phyloP scores from a whole-genome alignment of 2,888 invertebrate species.

The Incurvaria masculella region DNA sequence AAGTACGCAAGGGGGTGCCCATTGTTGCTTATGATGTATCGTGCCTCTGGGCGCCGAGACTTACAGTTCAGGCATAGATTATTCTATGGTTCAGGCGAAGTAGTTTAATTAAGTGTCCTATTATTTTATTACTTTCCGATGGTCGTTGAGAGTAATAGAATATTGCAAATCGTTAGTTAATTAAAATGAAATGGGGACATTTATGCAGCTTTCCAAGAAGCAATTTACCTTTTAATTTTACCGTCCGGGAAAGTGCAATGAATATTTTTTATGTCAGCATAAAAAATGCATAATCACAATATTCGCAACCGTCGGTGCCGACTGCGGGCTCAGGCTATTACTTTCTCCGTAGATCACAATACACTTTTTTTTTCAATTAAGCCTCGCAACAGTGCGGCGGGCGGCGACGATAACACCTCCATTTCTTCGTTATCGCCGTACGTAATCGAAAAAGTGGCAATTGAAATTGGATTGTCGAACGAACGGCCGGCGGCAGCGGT shows the following conservation, averaged over 20 bases:
- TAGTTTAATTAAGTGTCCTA: too few relatives aligned
- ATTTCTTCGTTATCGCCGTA: slow-evolving; percentile 34
- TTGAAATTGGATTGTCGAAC: slow-evolving; percentile 39
- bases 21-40: too few relatives aligned
- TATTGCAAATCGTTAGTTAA: too few relatives aligned
- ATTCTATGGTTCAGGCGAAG: too few relatives aligned
- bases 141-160: too few relatives aligned
- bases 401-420: slow-evolving; percentile 30
- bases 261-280: neutral
- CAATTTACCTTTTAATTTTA: neutral
- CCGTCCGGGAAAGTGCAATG: neutral
- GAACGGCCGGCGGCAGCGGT: neutral
- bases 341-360: slow-evolving; percentile 33
- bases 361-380: slow-evolving; percentile 23
- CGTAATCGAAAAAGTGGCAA: slow-evolving; percentile 32
- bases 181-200: too few relatives aligned
- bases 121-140: too few relatives aligned
- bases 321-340: slow-evolving; percentile 14
- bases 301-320: slow-evolving; percentile 6
- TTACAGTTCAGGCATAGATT: too few relatives aligned
- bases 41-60: too few relatives aligned
- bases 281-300: neutral
- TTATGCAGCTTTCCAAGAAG: too few relatives aligned
- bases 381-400: slow-evolving; percentile 22
- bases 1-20: too few relatives aligned